Evolutionary conservation across 1,140 invertebrate genomes (phyloP), one percentile per base, ranked within the genome.

Genomic region (Drosophila burlai): DNA sequence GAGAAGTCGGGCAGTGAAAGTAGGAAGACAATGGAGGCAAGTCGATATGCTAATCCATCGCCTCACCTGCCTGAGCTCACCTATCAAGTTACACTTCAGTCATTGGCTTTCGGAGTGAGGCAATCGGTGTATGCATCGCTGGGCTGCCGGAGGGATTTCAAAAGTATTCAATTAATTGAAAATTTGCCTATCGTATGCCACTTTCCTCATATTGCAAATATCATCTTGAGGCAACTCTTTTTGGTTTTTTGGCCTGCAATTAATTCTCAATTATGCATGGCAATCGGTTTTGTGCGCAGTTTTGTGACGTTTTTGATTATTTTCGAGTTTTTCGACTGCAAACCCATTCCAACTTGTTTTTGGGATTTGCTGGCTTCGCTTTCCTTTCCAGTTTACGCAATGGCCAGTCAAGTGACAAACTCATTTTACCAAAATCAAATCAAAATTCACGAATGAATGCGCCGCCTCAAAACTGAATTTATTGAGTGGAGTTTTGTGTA

Each of bases 351-450:
- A 62, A 78, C 75, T 78, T 15, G 75, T 78, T 69, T 69, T 40
- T 55, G 42, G 64, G 43, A 50, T 49, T 76, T 76, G 62, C 49
- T 68, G 18, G 42, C 55, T 40, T 38, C 50, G 67, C 73, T 77
- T 76, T 76, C 73, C 64, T 78, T 78, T 78, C 75, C 75, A 78
- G 75, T 77, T 77, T 77, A 77, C 65, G 75, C 75, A 77, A 77
- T 73, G 69, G 34, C 38, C 42, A 54, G 31, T 52, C 42, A 57
- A 68, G 65, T 69, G 63, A 68, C 75, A 78, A 77, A 77, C 34
- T 60, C 75, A 59, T 61, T 77, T 77, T 74, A 77, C 64, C 57
- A 78, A 77, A 65, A 78, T 62, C 58, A 45, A 58, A 69, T 78
- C 46, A 61, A 74, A 74, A 74, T 74, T 74, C 46, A 73, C 55